These are phyloP conservation scores for Phortica magna DNA, from an alignment of 2,888 invertebrate genomes.

Conservation along the genomic window DNA sequence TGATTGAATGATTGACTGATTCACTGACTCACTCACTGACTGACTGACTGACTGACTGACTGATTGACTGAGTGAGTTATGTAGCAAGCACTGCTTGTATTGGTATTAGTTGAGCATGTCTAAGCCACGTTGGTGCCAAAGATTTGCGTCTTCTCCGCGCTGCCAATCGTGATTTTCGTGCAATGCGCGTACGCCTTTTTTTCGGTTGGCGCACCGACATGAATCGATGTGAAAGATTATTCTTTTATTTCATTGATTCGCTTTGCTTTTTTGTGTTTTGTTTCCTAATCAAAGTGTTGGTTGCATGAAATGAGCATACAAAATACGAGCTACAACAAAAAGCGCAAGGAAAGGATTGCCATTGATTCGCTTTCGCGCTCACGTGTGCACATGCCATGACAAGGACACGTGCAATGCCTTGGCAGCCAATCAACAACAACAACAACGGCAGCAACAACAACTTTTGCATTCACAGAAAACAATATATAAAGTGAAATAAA, in stretches of 20 bases:
- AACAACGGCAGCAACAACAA: not conserved
- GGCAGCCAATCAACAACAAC: not conserved
- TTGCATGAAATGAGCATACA: not conserved
- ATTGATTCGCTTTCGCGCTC: slow-evolving; percentile 37
- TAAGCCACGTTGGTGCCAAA: not conserved
- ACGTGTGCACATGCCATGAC: slow-evolving; percentile 54
- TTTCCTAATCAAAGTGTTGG: slow-evolving; percentile 26
- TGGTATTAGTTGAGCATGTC: slow-evolving; percentile 23
- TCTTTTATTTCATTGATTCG: no score
- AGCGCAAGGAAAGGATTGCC: not conserved
- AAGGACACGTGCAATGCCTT: slow-evolving; percentile 49
- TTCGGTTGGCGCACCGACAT: not conserved
- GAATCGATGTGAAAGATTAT: no score
- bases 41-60: not conserved
- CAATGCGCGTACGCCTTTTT: no score
- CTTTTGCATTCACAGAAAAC: not conserved
- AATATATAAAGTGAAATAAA: not conserved
- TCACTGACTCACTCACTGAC: no score
- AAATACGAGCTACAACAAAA: not conserved
- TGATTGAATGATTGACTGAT: no score
- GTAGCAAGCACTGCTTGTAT: slow-evolving; percentile 24
- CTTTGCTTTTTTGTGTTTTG: not conserved
- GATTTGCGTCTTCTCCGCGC: not conserved
- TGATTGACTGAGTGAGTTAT: not conserved
- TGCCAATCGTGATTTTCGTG: no score